Evolutionary conservation across 92 coral and sea anemone genomes (phyloP).

Genomic region (Hydrozoanthus gracilis): DNA sequence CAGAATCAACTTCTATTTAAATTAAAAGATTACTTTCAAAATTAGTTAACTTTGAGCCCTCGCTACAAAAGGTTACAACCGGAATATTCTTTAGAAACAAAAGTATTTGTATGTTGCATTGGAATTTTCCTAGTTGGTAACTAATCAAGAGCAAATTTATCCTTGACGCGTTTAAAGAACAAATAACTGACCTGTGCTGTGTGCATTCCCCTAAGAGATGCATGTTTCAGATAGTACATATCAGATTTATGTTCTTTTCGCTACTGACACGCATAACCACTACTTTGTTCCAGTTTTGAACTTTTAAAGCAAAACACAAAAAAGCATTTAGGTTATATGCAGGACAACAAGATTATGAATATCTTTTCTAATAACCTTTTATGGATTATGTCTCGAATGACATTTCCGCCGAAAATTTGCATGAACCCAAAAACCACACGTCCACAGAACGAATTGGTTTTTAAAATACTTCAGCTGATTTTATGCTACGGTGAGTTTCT

Average conservation of each 20-base stretch:
- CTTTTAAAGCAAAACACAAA: neutral
- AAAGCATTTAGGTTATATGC: neutral
- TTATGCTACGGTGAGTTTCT: neutral
- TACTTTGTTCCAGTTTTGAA: neutral
- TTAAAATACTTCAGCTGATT: neutral
- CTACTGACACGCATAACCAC: constrained; percentile 8
- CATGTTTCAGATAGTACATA: constrained; percentile 5
- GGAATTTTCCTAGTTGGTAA: too few species aligned
- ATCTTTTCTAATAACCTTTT: constrained; percentile 1
- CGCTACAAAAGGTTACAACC: too few species aligned
- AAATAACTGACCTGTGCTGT: neutral
- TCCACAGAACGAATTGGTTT: neutral
- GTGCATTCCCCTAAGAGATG: neutral
- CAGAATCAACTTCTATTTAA: too few species aligned
- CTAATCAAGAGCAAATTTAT: too few species aligned
- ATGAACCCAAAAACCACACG: neutral
- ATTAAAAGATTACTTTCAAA: too few species aligned
- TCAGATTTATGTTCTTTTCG: neutral
- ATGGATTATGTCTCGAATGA: constrained; percentile 18
- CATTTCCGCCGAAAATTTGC: constrained; percentile 43
- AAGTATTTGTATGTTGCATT: too few species aligned
- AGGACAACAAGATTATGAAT: neutral
- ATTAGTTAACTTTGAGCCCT: too few species aligned
- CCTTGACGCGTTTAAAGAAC: neutral
- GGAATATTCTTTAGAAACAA: too few species aligned